Base-by-base conservation (phyloP, 2,113 vertebrate genomes). In the Promerops cafer region DNA sequence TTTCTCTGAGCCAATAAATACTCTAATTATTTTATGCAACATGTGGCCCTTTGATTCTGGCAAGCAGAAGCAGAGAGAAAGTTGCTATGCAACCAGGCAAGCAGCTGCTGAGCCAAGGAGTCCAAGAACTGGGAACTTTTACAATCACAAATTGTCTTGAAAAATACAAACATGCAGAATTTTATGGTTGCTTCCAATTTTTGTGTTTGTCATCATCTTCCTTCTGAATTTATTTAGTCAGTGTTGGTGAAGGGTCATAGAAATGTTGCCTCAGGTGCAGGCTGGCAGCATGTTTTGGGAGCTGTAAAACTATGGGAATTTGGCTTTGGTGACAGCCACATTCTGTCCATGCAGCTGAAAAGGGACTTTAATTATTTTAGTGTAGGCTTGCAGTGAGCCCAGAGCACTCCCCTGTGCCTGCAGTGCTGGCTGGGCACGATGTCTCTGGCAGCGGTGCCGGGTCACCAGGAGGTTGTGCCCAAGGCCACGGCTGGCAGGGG, bases 1-100 rank as follows among this genome's bases (percentile, higher is more conserved):
- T 78, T 52, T 45, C 57, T 84, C 42, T 65, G 64, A 89, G 74
- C 69, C 60, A 78, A 84, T 64, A 68, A 93, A 89, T 65, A 24
- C 49, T 89, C 80, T 18, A 80, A 94, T 89, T 77, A 75, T 84
- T 94, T 91, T 49, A 61, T 74, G 42, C 42, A 87, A 59, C 82
- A 54, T 33, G 33, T 87, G 77, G 60, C 60, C 60, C 75, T 92
- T 87, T 64, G 50, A 64, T 83, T 87, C 82, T 84, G 81, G 78
- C 81, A 87, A 70, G 64, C 47, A 66, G 82, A 74, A 59, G 45
- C 50, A 70, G 60, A 74, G 56, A 45, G 70, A 50, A 93, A 89
- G 96, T 95, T 93, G 92, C 96, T 91, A 93, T 61, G 90, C 90
- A 91, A 95, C 92, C 50, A 16, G 54, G 52, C 47, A 81, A 94